phyloP scores from a whole-genome alignment of 2,888 invertebrate species.

The Lucinisca nassula region DNA sequence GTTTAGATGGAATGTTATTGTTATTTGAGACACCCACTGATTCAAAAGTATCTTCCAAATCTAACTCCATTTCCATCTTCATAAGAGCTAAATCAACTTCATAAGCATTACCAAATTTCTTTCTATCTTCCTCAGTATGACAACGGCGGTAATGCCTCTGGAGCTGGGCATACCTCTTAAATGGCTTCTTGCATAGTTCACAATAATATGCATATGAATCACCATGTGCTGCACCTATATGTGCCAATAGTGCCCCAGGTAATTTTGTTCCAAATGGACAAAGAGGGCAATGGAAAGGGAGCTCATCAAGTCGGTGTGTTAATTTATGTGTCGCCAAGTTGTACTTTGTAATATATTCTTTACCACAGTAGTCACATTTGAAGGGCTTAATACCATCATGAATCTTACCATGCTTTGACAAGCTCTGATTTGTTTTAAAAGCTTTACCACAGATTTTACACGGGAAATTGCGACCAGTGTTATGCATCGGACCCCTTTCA shows the following conservation, averaged over 20 bases:
- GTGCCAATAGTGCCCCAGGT: constrained; percentile 73
- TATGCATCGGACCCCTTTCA: constrained; percentile 56
- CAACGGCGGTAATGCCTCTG: constrained; percentile 73
- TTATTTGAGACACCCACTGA: neutral
- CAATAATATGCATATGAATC: constrained; percentile 77
- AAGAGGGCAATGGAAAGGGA: constrained; percentile 77
- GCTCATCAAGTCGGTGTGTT: constrained; percentile 70
- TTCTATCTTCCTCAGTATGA: constrained; percentile 66
- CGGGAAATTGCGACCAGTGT: constrained; percentile 62
- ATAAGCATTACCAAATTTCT: constrained; percentile 20
- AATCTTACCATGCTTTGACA: constrained; percentile 70
- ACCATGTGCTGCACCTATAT: constrained; percentile 78
- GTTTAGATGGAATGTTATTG: no score
- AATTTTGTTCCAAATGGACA: constrained; percentile 77
- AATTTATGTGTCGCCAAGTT: constrained; percentile 74
- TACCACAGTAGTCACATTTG: constrained; percentile 74
- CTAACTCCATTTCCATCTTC: constrained; percentile 50
- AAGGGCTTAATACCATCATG: constrained; percentile 75
- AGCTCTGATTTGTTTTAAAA: constrained; percentile 72
- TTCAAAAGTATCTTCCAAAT: constrained; percentile 18
- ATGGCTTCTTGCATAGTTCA: constrained; percentile 79
- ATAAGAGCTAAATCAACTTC: constrained; percentile 32
- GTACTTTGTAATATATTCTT: constrained; percentile 59
- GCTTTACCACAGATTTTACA: constrained; percentile 76
- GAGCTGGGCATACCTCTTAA: constrained; percentile 73